Conservation (phyloP, 2,888 invertebrate genomes). For the Chaetogeoica ovagalla region DNA sequence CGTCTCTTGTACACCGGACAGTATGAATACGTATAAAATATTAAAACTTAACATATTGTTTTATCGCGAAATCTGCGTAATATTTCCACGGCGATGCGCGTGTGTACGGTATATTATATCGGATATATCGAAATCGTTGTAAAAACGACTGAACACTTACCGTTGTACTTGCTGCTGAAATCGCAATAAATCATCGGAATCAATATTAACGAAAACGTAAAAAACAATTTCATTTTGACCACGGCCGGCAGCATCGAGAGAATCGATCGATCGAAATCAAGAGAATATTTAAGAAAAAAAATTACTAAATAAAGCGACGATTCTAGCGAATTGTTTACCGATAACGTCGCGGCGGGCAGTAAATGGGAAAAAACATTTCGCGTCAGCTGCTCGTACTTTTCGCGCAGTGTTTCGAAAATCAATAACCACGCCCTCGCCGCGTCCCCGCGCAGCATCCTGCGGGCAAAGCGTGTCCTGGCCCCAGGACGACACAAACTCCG, state of each 20-base stretch:
- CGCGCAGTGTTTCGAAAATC: conserved; percentile 38
- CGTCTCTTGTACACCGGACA: too few species aligned
- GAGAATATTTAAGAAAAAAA: too few species aligned
- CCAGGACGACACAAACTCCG: not conserved
- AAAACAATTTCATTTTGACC: conserved; percentile 5
- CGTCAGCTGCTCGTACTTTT: conserved; percentile 26
- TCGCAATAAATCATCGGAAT: not conserved
- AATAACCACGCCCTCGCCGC: conserved; percentile 40
- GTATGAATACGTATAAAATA: too few species aligned
- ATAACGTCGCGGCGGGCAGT: not conserved
- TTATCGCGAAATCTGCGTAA: too few species aligned
- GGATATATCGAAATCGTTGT: too few species aligned
- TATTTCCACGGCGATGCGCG: too few species aligned
- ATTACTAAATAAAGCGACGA: not conserved
- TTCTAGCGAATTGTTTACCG: too few species aligned
- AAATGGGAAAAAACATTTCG: not conserved
- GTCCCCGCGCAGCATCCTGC: conserved; percentile 17
- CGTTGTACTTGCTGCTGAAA: conserved; percentile 28
- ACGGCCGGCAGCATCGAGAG: too few species aligned
- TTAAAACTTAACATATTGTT: too few species aligned
- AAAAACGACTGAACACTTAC: not conserved
- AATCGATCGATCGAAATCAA: not conserved
- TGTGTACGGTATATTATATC: too few species aligned
- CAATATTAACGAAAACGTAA: not conserved
- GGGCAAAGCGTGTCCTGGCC: not conserved